A percentile compares a stretch with the other conserved stretches of the same genome.
These are phyloP conservation scores for Spheniscus mendiculus DNA, from an alignment of 2,113 vertebrate genomes.

Conservation along the genomic window DNA sequence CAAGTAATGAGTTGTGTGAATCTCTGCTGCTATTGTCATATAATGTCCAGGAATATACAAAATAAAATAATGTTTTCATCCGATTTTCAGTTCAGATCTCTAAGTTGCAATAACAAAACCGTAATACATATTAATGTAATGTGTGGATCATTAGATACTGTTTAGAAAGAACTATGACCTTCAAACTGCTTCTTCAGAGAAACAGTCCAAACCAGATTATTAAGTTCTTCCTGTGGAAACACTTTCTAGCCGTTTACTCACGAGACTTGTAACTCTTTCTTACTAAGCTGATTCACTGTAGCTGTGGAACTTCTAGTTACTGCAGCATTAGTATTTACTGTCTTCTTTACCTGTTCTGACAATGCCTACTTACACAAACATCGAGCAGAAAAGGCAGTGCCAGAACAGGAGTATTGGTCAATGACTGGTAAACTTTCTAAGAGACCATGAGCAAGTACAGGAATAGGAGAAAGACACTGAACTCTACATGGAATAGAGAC, in stretches of 20 bases:
- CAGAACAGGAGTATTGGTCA: background rate
- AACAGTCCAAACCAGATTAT: background rate
- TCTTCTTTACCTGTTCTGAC: background rate
- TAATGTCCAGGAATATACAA: background rate
- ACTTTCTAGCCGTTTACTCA: slow-evolving; percentile 4
- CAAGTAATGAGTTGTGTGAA: background rate
- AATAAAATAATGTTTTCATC: background rate
- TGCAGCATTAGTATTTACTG: background rate
- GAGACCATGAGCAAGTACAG: background rate
- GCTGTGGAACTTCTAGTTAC: background rate
- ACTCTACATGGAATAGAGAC: background rate
- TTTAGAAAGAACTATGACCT: background rate
- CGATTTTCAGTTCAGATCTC: background rate
- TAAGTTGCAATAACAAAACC: background rate
- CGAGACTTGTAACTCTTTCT: background rate
- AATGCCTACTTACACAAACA: background rate
- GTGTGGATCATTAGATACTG: background rate
- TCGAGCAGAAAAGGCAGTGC: background rate
- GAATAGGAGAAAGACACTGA: background rate
- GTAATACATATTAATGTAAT: background rate
- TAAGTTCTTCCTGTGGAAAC: background rate
- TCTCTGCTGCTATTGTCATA: background rate
- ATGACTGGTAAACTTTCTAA: background rate
- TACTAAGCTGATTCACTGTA: background rate
- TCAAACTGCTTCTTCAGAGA: background rate